phyloP scores from a whole-genome alignment of 1,140 invertebrate genomes.

The Lerema accius region DNA sequence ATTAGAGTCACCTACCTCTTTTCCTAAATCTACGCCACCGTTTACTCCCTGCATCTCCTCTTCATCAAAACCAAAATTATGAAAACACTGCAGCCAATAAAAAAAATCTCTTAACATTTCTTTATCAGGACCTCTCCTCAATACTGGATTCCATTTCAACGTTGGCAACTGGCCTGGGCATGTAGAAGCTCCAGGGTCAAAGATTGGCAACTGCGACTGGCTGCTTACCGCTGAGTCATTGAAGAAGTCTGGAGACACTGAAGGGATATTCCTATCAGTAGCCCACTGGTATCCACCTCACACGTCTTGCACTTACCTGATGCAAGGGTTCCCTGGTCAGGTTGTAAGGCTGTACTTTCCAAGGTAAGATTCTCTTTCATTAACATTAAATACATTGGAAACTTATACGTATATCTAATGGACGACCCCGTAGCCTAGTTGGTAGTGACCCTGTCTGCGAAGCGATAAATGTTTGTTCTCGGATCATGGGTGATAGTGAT shows the following conservation, averaged over 20 bases:
- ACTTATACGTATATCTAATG: too few species aligned
- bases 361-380: too few species aligned
- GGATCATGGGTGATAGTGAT: too few species aligned
- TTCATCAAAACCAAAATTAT: too few species aligned
- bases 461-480: too few species aligned
- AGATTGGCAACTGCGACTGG: conserved; percentile 94
- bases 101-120: neutral
- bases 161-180: conserved; percentile 96
- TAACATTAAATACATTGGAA: too few species aligned
- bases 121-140: conserved; percentile 89
- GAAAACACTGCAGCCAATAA: too few species aligned
- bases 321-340: conserved; percentile 92
- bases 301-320: conserved; percentile 94
- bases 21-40: too few species aligned
- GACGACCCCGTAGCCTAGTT: too few species aligned
- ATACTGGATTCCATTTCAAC: conserved; percentile 96
- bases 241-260: conserved; percentile 88
- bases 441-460: too few species aligned
- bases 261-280: conserved; percentile 94
- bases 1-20: too few species aligned
- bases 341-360: conserved; percentile 94
- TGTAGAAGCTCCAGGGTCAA: conserved; percentile 92
- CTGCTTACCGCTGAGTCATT: conserved; percentile 91
- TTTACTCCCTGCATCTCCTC: too few species aligned
- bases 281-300: conserved; percentile 96